phyloP scores from a whole-genome alignment of 2,113 vertebrate species.

The Anser cygnoides region DNA sequence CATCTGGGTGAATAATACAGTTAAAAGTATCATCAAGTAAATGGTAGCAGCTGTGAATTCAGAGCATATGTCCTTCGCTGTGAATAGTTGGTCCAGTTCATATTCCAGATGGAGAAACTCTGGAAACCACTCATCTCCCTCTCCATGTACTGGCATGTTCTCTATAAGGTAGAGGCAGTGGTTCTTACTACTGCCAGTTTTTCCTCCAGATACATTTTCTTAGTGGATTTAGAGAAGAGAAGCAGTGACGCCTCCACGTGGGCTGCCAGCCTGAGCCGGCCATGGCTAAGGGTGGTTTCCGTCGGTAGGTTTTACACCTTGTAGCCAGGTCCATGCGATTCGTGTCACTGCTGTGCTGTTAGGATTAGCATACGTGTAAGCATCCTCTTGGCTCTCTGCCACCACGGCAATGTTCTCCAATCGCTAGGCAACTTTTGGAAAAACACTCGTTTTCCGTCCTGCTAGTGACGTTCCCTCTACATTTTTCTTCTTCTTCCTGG shows the following conservation, averaged over 20 bases:
- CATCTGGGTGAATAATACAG: background rate
- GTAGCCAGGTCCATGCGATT: fast-evolving
- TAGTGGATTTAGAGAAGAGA: background rate
- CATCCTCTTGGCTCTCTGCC: background rate
- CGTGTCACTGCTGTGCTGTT: background rate
- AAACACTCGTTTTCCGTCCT: background rate
- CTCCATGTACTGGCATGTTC: background rate
- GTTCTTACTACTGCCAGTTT: background rate
- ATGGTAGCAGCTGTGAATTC: background rate
- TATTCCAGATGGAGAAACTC: background rate
- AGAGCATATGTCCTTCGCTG: background rate
- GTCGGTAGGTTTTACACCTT: background rate
- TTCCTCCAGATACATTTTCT: background rate
- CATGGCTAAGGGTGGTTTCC: background rate
- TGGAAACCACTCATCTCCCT: background rate
- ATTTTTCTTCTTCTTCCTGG: background rate
- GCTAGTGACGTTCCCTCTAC: background rate
- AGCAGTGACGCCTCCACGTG: fast-evolving
- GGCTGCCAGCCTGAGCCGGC: background rate
- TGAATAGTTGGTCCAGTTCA: background rate
- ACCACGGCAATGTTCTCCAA: background rate
- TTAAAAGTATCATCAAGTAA: background rate
- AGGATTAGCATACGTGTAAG: background rate
- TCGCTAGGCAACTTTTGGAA: background rate
- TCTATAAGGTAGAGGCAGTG: background rate